phyloP scores from a whole-genome alignment of 37 sponge, comb jelly and placozoan genomes.

The Amphimedon queenslandica region DNA sequence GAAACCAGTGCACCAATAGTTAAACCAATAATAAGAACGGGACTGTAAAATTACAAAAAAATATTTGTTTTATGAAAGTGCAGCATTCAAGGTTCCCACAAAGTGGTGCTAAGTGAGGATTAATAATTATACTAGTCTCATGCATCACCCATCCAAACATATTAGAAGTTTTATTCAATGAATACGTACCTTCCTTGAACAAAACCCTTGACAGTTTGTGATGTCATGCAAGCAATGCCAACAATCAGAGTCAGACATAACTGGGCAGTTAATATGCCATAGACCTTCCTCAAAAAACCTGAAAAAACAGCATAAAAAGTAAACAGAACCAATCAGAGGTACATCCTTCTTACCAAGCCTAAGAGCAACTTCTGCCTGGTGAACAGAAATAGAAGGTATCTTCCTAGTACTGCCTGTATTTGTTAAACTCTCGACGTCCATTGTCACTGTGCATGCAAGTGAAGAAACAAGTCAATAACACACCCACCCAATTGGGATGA shows the following conservation, averaged over 20 bases:
- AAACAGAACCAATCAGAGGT: background rate
- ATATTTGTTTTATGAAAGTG: too few species aligned
- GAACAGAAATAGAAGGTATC: slow-evolving; percentile 25
- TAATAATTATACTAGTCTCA: background rate
- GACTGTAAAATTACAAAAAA: slow-evolving; percentile 26
- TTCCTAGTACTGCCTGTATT: slow-evolving; percentile 8
- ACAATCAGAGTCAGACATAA: slow-evolving; percentile 62
- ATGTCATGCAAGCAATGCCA: slow-evolving; percentile 42
- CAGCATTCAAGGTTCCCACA: too few species aligned
- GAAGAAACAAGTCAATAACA: too few species aligned
- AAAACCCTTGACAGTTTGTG: slow-evolving; percentile 46
- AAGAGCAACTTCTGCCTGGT: slow-evolving; percentile 67
- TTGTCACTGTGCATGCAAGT: too few species aligned
- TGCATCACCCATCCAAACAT: background rate
- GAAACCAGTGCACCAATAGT: slow-evolving; percentile 40
- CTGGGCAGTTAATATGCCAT: slow-evolving; percentile 84
- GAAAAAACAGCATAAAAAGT: background rate
- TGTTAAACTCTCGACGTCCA: slow-evolving; percentile 42
- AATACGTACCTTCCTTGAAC: slow-evolving; percentile 65
- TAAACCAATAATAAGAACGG: slow-evolving; percentile 32
- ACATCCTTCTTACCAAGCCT: slow-evolving; percentile 49
- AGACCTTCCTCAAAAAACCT: slow-evolving; percentile 95
- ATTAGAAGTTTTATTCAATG: too few species aligned
- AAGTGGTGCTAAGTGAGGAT: too few species aligned
- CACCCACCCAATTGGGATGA: too few species aligned